Conservation (phyloP, 2,113 vertebrate genomes). For the Toxotes chatareus region DNA sequence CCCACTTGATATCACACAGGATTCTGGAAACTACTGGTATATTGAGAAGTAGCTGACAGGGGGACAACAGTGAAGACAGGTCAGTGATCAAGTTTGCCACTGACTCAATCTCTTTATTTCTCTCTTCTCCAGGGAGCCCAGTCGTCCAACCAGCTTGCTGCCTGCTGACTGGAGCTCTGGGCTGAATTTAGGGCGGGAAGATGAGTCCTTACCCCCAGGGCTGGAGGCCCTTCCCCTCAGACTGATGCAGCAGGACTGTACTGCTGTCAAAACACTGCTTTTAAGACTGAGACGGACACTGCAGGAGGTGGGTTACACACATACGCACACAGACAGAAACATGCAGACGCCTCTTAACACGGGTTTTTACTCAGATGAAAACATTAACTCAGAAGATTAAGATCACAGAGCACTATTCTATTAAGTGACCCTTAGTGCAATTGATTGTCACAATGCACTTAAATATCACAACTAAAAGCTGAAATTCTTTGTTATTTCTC, state of each 20-base stretch:
- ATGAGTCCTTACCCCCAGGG: slow-evolving; percentile 84
- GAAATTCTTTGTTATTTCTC: background rate
- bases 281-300: slow-evolving; percentile 94
- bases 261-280: slow-evolving; percentile 93
- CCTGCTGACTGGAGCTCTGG: slow-evolving; percentile 85
- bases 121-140: slow-evolving; percentile 72
- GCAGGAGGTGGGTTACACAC: slow-evolving; percentile 89
- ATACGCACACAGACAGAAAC: slow-evolving; percentile 13
- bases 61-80: slow-evolving; percentile 3
- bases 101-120: slow-evolving; percentile 47
- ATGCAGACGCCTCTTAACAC: background rate
- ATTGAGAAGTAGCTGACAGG: slow-evolving; percentile 25
- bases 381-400: background rate
- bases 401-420: background rate
- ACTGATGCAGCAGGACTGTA: slow-evolving; percentile 97
- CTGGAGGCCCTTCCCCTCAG: slow-evolving; percentile 92
- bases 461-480: background rate
- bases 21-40: slow-evolving; percentile 7
- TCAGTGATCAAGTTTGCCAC: slow-evolving; percentile 40
- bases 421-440: background rate
- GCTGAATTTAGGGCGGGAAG: slow-evolving; percentile 83
- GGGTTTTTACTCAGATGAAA: background rate
- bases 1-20: background rate
- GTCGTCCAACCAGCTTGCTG: slow-evolving; percentile 77
- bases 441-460: slow-evolving; percentile 13